Base-by-base conservation (phyloP, 2,797 vertebrate genomes). In the Poecilia gillii region DNA sequence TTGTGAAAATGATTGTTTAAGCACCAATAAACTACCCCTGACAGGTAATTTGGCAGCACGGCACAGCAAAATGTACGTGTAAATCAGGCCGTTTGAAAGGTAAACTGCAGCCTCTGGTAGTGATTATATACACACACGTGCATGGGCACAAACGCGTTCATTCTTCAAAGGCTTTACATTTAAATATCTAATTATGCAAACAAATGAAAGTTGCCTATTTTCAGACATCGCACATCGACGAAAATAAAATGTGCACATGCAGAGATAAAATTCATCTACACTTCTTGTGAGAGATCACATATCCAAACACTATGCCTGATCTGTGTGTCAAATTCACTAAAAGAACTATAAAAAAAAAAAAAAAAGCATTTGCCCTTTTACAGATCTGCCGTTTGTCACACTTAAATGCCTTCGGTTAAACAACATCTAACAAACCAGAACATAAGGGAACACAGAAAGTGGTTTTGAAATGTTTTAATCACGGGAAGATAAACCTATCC, bases 1-100 rank as follows among this genome's bases (percentile, higher is more conserved):
- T 85, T 80, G 83, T 78, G 83, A 91, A 90, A 93, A 93, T 91
- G 83, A 91, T 89, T 82, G 82, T 90, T 90, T 89, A 91, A 94
- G 87, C 86, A 86, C 76, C 86, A 86, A 88, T 91, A 90, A 92
- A 94, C 49, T 84, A 91, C 59, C 80, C 47, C 57, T 64, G 87
- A 86, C 85, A 91, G 88, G 88, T 90, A 78, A 93, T 92, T 90
- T 92, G 87, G 89, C 87, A 90, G 78, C 57, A 45, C n/a, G 20
- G 85, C 84, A 74, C 18, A 66, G 84, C 75, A 82, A 76, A 89
- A 80, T 82, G 83, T 86, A 75, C 55, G 62, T 83, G 86, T 89
- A 91, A 92, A 92, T 93, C 85, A 90, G 83, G 75, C 33, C 20
- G 39, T 88, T 79, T 82, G 74, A 84, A 88, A 76, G 87, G 77